Evolutionary conservation across 2,113 vertebrate genomes (phyloP), one percentile per base, ranked within the genome.

Genomic region (Cardinalis cardinalis): DNA sequence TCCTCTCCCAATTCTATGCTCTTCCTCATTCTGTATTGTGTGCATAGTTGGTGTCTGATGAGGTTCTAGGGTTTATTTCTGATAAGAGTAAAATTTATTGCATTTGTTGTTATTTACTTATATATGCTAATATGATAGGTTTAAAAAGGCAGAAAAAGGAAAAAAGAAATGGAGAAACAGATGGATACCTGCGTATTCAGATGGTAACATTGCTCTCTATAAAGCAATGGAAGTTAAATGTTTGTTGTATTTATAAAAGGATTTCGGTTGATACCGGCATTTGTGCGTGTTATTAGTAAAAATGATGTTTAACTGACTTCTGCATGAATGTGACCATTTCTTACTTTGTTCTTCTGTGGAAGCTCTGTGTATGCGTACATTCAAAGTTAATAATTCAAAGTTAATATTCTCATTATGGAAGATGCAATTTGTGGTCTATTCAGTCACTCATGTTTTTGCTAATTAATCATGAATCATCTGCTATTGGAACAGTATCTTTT

Each of bases 401-500:
- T 93, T 88, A 89, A 84, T 92, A 87, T 77, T 84, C 61, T 89
- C 28, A 32, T 88, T 80, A 87, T 76, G 76, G 68, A 94, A 82
- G 84, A 84, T 73, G 41, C 31, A 87, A 19, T 95, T 90, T 94
- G 51, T 93, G 56, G 36, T 87, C 38, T 90, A 2, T 91, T 95
- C 58, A 85, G 63, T 84, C 15, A 3, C 56, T 90, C 41, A 38
- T 94, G 58, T 89, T 96, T 97, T 92, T 74, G 72, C 51, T 97
- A 92, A 96, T 96, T 93, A 97, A 94, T 92, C 88, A 83, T 92
- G 97, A 92, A 91, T 92, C 64, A 89, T 82, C 88, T 95, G 19
- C 87, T 90, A 21, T 88, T 97, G 81, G 72, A 96, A 90, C 71
- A 79, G 28, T 85, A 69, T 91, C 41, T 63, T 91, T 90, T 79